Evolutionary conservation across 2,888 invertebrate species (phyloP).

Genomic region (Callyntrura sp.): DNA sequence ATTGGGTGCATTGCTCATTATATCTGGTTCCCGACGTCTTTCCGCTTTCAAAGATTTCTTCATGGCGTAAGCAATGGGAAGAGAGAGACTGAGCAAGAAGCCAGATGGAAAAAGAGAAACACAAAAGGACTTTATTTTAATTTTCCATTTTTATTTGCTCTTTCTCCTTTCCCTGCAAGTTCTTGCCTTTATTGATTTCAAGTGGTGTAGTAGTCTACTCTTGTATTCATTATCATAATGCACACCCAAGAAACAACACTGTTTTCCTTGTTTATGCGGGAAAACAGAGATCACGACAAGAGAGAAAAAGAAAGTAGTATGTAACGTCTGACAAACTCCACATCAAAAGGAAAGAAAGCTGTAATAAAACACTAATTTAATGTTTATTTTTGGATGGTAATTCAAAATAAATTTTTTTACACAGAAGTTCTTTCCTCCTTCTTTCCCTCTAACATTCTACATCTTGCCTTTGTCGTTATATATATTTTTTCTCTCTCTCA

Average conservation of each 20-base stretch:
- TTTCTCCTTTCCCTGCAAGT: background rate
- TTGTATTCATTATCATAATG: conserved; percentile 31
- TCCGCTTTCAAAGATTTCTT: conserved; percentile 1
- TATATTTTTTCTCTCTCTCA: background rate
- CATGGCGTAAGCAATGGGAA: background rate
- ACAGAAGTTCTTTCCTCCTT: background rate
- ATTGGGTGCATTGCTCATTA: conserved; percentile 53
- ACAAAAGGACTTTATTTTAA: conserved; percentile 38
- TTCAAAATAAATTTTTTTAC: conserved; percentile 54
- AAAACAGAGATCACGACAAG: conserved; percentile 12
- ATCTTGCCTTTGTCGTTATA: no score
- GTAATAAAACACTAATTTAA: conserved; percentile 66
- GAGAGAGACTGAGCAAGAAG: background rate
- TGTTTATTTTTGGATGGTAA: conserved; percentile 57
- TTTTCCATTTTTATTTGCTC: conserved; percentile 20
- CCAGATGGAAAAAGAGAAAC: background rate
- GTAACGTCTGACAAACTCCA: conserved; percentile 3
- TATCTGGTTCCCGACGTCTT: conserved; percentile 53
- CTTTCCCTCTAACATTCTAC: no score
- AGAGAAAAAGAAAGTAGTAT: background rate
- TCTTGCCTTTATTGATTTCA: conserved; percentile 33
- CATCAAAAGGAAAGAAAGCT: conserved; percentile 43
- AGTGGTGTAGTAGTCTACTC: conserved; percentile 1
- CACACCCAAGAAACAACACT: background rate
- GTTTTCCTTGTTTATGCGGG: background rate